Percentiles rank a stretch among this genome's conserved stretches.
Evolutionary conservation across 2,888 invertebrate species (phyloP).

Genomic region (Frankliniella intonsa): DNA sequence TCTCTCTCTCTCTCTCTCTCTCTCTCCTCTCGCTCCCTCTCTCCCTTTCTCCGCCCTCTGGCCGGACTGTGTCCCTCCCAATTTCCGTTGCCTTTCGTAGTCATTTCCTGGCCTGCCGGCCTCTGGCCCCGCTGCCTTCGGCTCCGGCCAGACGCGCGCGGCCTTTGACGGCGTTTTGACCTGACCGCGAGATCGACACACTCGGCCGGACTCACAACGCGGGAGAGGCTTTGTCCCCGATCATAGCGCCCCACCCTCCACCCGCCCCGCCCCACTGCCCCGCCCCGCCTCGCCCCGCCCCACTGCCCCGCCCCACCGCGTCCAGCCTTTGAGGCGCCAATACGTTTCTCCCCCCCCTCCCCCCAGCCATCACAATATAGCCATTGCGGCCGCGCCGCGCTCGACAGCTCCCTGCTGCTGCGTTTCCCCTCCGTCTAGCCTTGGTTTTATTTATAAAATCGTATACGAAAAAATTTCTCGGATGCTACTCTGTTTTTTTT

Average conservation of each 20-base stretch:
- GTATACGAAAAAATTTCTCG: no score
- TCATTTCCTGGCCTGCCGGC: conserved; percentile 8
- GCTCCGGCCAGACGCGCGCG: background rate
- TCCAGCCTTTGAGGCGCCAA: background rate
- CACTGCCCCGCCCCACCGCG: background rate
- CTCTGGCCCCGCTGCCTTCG: background rate
- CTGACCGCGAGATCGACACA: background rate
- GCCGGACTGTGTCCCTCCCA: background rate
- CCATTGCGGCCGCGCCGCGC: no score
- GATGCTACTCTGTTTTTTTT: no score
- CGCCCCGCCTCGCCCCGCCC: no score
- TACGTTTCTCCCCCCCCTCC: no score
- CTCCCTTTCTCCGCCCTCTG: background rate
- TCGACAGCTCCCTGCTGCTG: no score
- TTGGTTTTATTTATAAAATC: no score
- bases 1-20: background rate
- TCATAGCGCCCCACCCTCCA: background rate
- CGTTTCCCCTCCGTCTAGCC: no score
- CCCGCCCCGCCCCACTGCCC: background rate
- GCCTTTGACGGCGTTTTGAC: background rate
- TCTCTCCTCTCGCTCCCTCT: background rate
- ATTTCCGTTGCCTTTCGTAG: conserved; percentile 5
- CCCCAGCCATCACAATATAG: no score
- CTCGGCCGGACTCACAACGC: background rate
- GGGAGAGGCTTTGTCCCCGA: background rate